Conservation (phyloP, 2,113 vertebrate species). For the Todiramphus chloris region DNA sequence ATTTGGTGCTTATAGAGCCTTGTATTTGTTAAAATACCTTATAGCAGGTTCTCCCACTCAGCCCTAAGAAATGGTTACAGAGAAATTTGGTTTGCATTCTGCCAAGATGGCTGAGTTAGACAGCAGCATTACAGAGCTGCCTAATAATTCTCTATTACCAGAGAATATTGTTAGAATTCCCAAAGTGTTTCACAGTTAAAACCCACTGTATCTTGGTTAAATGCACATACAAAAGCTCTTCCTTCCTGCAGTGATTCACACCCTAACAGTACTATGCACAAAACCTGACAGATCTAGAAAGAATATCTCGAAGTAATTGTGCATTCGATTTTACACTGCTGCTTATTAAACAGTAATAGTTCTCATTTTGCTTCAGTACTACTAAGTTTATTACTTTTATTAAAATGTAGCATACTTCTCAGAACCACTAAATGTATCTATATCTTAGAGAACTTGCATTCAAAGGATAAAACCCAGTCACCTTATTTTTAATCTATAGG, state of each 20-base stretch:
- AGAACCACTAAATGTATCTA: not conserved
- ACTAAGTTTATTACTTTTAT: not conserved
- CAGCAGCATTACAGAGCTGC: not conserved
- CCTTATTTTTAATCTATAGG: not conserved
- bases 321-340: not conserved
- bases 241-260: not conserved
- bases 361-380: not conserved
- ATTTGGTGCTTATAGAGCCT: not conserved
- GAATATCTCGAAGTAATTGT: not conserved
- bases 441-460: not conserved
- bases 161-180: not conserved
- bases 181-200: not conserved
- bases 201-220: not conserved
- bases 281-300: not conserved
- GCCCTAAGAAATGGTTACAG: not conserved
- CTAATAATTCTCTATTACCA: not conserved
- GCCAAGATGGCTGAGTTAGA: not conserved
- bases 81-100: not conserved
- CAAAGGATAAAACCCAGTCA: not conserved
- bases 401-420: not conserved
- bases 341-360: not conserved
- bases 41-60: not conserved
- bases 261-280: not conserved
- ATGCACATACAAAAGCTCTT: not conserved
- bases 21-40: not conserved